These are phyloP conservation scores for Antechinus flavipes DNA, from an alignment of 2,113 vertebrate species.

Conservation along the genomic window DNA sequence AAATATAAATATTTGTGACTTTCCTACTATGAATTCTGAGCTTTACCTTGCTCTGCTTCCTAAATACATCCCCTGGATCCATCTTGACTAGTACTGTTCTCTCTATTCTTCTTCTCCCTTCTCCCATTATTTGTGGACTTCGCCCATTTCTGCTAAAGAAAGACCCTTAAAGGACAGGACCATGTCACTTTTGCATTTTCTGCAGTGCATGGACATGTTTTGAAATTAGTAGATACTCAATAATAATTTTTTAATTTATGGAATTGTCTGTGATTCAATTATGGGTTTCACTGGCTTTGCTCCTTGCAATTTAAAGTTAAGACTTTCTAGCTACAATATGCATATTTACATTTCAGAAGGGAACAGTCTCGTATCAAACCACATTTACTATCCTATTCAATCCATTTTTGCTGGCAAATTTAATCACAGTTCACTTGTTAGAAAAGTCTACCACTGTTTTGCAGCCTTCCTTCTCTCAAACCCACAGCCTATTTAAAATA, in stretches of 20 bases:
- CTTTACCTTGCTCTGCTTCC: background rate
- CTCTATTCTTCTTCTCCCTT: background rate
- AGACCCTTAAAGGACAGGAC: background rate
- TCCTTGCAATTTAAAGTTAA: background rate
- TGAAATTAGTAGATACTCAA: background rate
- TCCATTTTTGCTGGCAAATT: background rate
- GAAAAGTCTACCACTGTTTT: background rate
- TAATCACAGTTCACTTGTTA: background rate
- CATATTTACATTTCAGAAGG: background rate
- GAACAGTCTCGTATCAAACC: background rate
- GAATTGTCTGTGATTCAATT: background rate
- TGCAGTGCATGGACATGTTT: background rate
- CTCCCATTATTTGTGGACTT: background rate
- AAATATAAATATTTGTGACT: background rate
- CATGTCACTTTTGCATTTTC: background rate
- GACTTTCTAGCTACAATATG: background rate
- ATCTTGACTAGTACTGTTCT: background rate
- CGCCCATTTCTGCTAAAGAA: background rate
- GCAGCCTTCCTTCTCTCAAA: conserved; percentile 11
- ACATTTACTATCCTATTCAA: background rate
- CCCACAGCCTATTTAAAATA: background rate
- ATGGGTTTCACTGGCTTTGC: background rate
- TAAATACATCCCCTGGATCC: background rate
- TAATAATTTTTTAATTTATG: background rate
- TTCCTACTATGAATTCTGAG: background rate